These are phyloP conservation scores for Dunckerocampus dactyliophorus DNA, from an alignment of 2,113 vertebrate species.

Conservation along the genomic window DNA sequence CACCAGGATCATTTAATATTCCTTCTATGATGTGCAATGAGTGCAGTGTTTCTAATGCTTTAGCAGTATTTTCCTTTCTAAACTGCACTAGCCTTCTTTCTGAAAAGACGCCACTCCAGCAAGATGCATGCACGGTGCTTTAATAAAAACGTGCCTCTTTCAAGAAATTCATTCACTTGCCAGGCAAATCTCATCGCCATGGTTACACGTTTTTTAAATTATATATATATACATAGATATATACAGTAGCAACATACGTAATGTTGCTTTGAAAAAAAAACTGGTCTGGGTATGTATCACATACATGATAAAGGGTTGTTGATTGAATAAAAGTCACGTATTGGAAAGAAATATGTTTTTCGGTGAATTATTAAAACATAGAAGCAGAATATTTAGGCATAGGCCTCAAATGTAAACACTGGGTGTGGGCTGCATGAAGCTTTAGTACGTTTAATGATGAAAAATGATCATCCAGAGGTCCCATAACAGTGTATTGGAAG, in stretches of 20 bases:
- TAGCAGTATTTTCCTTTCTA: conserved; percentile 8
- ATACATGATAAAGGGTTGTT: conserved; percentile 11
- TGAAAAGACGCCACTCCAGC: neutral
- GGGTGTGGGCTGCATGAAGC: conserved; percentile 25
- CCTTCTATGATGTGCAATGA: conserved; percentile 20
- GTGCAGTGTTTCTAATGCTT: conserved; percentile 15
- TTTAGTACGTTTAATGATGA: neutral
- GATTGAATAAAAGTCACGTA: conserved; percentile 51
- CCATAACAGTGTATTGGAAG: no score
- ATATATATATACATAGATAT: conserved; percentile 22
- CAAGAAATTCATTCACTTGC: conserved; percentile 41
- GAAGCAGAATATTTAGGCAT: no score
- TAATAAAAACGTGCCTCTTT: conserved; percentile 49
- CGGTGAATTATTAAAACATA: neutral
- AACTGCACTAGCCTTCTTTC: neutral
- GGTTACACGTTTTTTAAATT: conserved; percentile 50
- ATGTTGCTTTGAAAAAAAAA: conserved; percentile 44
- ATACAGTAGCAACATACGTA: conserved; percentile 20
- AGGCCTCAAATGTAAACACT: no score
- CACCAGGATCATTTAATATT: conserved; percentile 17
- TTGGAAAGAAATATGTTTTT: conserved; percentile 7
- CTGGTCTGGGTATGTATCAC: conserved; percentile 15
- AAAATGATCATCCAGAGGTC: no score
- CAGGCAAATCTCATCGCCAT: conserved; percentile 49
- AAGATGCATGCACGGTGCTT: conserved; percentile 48